Evolutionary conservation across 2,888 invertebrate genomes (phyloP).

Genomic region (Torymus texanus): DNA sequence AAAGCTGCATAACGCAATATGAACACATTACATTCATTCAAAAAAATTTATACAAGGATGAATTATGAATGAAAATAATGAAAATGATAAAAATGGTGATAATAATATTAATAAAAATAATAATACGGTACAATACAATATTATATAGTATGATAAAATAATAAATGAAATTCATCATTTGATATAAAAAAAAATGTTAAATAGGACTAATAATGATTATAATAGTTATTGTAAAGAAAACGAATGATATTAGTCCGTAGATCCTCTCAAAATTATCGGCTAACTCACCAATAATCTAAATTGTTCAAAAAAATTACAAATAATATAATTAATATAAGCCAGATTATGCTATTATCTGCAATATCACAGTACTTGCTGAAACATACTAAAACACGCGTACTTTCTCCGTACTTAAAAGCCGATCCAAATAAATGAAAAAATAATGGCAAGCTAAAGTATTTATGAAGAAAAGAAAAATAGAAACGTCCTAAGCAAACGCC

Average conservation of each 20-base stretch:
- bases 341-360: slow-evolving; percentile 73
- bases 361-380: slow-evolving; percentile 75
- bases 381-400: slow-evolving; percentile 66
- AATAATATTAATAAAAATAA: slow-evolving; percentile 41
- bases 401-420: slow-evolving; percentile 65
- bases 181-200: slow-evolving; percentile 69
- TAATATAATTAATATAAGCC: slow-evolving; percentile 67
- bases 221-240: slow-evolving; percentile 47
- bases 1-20: slow-evolving; percentile 59
- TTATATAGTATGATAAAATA: slow-evolving; percentile 63
- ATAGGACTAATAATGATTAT: slow-evolving; percentile 63
- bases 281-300: slow-evolving; percentile 34
- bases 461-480: slow-evolving; percentile 47
- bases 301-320: slow-evolving; percentile 59
- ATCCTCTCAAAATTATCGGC: slow-evolving; percentile 41
- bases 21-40: slow-evolving; percentile 70
- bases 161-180: slow-evolving; percentile 64
- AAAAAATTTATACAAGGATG: slow-evolving; percentile 63
- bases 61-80: slow-evolving; percentile 55
- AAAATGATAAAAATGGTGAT: slow-evolving; percentile 52
- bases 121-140: slow-evolving; percentile 53
- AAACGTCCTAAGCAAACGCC: slow-evolving; percentile 44
- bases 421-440: slow-evolving; percentile 65
- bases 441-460: slow-evolving; percentile 69
- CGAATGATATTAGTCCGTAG: slow-evolving; percentile 45